These are phyloP conservation scores for Drosophila ananassae DNA, from an alignment of 1,140 invertebrate species.

Conservation along the genomic window DNA sequence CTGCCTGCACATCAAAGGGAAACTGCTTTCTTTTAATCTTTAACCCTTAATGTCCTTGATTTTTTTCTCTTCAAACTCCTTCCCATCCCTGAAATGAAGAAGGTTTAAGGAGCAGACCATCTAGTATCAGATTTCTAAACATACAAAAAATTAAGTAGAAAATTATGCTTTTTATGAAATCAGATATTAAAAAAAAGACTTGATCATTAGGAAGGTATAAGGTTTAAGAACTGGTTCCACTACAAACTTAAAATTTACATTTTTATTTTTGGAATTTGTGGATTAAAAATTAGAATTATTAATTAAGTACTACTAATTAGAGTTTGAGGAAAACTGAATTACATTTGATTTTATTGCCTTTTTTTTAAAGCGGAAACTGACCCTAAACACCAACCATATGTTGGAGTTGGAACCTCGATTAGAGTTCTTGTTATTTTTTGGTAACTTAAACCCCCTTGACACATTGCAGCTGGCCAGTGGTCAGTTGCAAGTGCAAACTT, in stretches of 20 bases:
- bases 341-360: no score
- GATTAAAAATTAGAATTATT: not conserved
- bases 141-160: not conserved
- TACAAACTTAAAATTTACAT: not conserved
- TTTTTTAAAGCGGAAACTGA: no score
- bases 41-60: not conserved
- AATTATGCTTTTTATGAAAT: slow-evolving; percentile 28
- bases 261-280: not conserved
- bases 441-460: not conserved
- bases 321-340: no score
- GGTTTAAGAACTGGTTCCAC: slow-evolving; percentile 8
- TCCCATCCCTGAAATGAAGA: not conserved
- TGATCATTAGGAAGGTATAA: slow-evolving; percentile 17
- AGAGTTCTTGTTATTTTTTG: not conserved
- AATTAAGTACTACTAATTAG: no score
- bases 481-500: not conserved
- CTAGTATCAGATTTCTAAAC: slow-evolving; percentile 22
- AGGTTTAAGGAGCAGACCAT: no score
- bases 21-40: not conserved
- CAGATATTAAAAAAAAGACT: slow-evolving; percentile 3
- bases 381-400: not conserved
- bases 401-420: not conserved
- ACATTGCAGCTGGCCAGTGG: not conserved
- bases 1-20: slow-evolving; percentile 5
- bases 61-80: no score